Evolutionary conservation across 1,140 invertebrate genomes (phyloP), one percentile per base, ranked within the genome.

Genomic region (Ooceraea biroi): DNA sequence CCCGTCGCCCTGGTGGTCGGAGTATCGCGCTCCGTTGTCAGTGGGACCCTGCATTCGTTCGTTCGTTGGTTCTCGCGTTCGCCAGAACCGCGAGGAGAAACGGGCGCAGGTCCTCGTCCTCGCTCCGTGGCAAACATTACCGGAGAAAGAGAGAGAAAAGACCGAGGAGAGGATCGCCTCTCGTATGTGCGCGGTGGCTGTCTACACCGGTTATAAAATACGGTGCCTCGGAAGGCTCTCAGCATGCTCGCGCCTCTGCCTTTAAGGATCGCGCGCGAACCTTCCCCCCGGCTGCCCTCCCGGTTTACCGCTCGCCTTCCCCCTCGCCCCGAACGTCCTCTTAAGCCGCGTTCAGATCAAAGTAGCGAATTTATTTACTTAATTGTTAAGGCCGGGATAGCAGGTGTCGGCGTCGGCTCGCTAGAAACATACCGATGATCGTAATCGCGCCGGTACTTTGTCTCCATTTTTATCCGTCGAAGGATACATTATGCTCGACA

Each of bases 171-270:
- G 87, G 50, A 86, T 55, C 60, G 85, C 55, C 63, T 50, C 36
- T 36, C 36, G 44, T 63, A 76, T 83, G 83, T 73, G 69, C 66
- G 86, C 86, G 83, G 87, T 89, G 89, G 89, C 86, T 89, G 88
- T 90, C 89, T 89, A 86, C 89, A 89, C 86, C 84, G 88, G 89
- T 90, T 90, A 89, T 90, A 89, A 90, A 90, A 85, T 90, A 89
- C 89, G 84, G 77, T 88, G 78, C 87, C 76, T 89, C 63, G 71
- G 65, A 82, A 85, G 86, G 80, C 80, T 89, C 88, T 89, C 85
- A 87, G 85, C 88, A 77, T 85, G 88, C 85, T 85, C 66, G 88
- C 73, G 88, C 85, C 83, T 89, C 76, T 74, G 52, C 84, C 85
- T 72, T 68, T 58, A 82, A 88, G 85, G 44, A 85, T 44, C 46